Percentiles rank a stretch among this genome's conserved stretches.
These are phyloP conservation scores for Prionailurus viverrinus DNA, from an alignment of 2,113 vertebrate species.

Conservation along the genomic window DNA sequence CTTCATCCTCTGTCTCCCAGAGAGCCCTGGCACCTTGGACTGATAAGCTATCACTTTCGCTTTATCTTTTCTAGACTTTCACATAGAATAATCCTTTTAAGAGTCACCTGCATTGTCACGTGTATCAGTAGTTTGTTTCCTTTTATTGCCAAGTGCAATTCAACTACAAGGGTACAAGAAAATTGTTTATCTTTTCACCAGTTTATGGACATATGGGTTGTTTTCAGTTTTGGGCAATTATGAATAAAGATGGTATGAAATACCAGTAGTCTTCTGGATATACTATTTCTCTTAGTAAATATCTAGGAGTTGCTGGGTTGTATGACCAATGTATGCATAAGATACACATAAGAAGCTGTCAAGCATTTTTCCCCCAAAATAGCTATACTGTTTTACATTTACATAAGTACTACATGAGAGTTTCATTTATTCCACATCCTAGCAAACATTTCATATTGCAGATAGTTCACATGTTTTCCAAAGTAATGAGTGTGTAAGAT, in stretches of 20 bases:
- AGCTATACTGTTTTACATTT: background rate
- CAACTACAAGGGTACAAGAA: background rate
- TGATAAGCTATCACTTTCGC: background rate
- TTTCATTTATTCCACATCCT: background rate
- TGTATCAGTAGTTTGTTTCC: background rate
- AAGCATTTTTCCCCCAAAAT: background rate
- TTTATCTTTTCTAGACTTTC: background rate
- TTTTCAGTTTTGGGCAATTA: background rate
- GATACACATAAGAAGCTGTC: background rate
- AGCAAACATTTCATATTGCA: background rate
- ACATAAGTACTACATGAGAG: background rate
- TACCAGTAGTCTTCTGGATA: background rate
- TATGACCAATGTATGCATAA: background rate
- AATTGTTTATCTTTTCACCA: background rate
- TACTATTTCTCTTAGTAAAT: background rate
- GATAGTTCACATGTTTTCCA: background rate
- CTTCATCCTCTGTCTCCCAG: background rate
- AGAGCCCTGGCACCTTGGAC: background rate
- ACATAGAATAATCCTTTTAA: background rate
- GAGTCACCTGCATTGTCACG: background rate
- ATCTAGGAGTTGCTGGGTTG: background rate
- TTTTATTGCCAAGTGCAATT: background rate
- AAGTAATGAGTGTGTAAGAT: background rate
- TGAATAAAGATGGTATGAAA: background rate
- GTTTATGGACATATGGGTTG: background rate